Evolutionary conservation across 2,888 invertebrate genomes (phyloP).

Genomic region (Xestia ashworthii): DNA sequence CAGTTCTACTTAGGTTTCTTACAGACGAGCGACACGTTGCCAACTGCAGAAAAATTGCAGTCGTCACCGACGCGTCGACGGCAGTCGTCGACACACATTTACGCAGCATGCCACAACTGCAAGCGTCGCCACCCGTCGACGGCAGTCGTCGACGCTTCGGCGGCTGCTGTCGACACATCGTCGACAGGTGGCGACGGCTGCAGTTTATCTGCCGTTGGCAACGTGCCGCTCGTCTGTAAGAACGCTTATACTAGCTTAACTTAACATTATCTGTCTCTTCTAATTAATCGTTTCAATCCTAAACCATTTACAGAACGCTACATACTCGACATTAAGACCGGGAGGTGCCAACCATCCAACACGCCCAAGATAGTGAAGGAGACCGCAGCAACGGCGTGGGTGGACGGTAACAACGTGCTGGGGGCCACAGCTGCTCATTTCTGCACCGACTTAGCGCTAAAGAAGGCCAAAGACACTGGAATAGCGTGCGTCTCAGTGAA

Average conservation of each 20-base stretch:
- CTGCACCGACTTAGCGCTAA: neutral
- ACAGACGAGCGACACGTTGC: no score
- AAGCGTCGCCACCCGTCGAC: no score
- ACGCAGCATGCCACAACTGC: no score
- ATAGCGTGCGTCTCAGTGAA: slow-evolving; percentile 20
- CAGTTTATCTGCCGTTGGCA: no score
- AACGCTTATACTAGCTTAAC: no score
- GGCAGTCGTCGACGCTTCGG: no score
- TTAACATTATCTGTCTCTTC: neutral
- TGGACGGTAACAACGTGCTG: slow-evolving; percentile 22
- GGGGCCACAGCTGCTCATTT: slow-evolving; percentile 32
- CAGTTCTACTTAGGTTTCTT: neutral
- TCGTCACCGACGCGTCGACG: no score
- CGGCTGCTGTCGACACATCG: no score
- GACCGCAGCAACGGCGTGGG: slow-evolving; percentile 31
- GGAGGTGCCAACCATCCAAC: slow-evolving; percentile 21
- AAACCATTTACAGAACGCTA: slow-evolving; percentile 28
- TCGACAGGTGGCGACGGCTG: no score
- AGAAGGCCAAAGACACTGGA: slow-evolving; percentile 5
- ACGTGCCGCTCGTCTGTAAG: no score
- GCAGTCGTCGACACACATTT: no score
- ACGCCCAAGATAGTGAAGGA: neutral
- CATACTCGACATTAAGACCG: slow-evolving; percentile 10
- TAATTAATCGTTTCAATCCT: neutral
- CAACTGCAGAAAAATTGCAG: no score